These are phyloP conservation scores for Phaethornis superciliosus DNA, from an alignment of 2,113 vertebrate species.

Conservation along the genomic window DNA sequence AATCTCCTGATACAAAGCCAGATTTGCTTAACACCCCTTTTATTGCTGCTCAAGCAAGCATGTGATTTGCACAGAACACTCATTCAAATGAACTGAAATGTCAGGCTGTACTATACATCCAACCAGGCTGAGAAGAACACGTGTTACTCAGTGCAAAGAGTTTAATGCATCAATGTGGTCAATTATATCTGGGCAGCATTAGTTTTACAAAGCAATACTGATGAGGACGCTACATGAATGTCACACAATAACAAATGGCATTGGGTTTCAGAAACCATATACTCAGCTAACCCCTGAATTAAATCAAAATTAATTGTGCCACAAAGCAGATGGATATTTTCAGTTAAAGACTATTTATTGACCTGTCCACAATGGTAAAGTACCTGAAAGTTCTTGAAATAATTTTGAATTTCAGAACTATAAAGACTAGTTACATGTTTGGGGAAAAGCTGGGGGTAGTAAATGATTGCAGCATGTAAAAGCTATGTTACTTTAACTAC, in stretches of 20 bases:
- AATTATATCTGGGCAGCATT: neutral
- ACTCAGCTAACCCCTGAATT: conserved; percentile 4
- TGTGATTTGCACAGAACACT: conserved; percentile 65
- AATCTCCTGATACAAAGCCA: conserved; percentile 57
- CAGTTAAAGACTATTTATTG: conserved; percentile 41
- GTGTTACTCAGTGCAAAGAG: neutral
- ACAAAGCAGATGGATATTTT: conserved; percentile 29
- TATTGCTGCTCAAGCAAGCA: conserved; percentile 66
- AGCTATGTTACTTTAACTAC: neutral
- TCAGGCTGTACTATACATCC: conserved; percentile 11
- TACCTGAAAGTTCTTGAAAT: neutral
- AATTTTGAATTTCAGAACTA: neutral
- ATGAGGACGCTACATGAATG: neutral
- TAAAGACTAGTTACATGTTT: neutral
- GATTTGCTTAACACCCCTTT: conserved; percentile 64
- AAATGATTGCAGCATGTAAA: neutral
- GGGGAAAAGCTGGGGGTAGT: neutral
- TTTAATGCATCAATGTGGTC: neutral
- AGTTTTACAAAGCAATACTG: neutral
- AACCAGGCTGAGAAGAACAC: neutral
- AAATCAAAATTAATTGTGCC: conserved; percentile 25
- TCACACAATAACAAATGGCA: conserved; percentile 1
- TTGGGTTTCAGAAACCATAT: conserved; percentile 42
- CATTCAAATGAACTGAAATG: conserved; percentile 58
- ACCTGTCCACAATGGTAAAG: neutral